Evolutionary conservation across 1,140 invertebrate genomes (phyloP), one percentile per base, ranked within the genome.

Genomic region (Drosophila auraria): DNA sequence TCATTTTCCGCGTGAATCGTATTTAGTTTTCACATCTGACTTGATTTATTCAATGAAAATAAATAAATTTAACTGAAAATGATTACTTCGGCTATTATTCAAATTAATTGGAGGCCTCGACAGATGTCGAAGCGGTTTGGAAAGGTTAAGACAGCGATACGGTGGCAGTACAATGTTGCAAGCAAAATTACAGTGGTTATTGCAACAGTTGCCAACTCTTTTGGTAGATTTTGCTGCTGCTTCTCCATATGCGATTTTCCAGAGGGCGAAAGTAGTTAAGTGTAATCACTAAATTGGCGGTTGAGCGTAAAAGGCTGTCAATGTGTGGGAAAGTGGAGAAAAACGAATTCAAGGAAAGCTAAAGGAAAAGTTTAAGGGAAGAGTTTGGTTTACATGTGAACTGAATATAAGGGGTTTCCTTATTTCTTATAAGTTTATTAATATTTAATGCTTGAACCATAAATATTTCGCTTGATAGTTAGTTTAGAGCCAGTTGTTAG

Each of bases 1-100:
- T 80, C 75, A 66, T 62, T 66, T 83, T 83, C 59, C 57, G 70
- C 72, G 59, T 60, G 71, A 77, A 64, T 83, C 64, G 72, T 60
- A 72, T 69, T 70, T 57, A 64, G 54, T 62, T 60, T 59, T 50
- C 57, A 40, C 44, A 63, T 57, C 8, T 38, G 44, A 49, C 62
- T 38, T 40, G 17, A 65, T 62, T 68, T 50, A 69, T 69, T 53
- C 8, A 44, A 33, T 25, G 20, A 27, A 42, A 2, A 44, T 17
- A 44, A 42, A 30, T 49, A 66, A 51, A 14, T 5, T 8, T 11
- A 53, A 30, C 30, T 53, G 4, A 17, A 51, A 40, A 68, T 25
- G 8, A 68, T 42, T 33, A 53, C 25, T 23, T 30, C 8, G 45
- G 23, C 33, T 42, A 68, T 64, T 83, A 68, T 68, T 83, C 45